Evolutionary conservation across 2,888 invertebrate genomes (phyloP), one percentile per base, ranked within the genome.

Genomic region (Caenorhabditis parvicauda): DNA sequence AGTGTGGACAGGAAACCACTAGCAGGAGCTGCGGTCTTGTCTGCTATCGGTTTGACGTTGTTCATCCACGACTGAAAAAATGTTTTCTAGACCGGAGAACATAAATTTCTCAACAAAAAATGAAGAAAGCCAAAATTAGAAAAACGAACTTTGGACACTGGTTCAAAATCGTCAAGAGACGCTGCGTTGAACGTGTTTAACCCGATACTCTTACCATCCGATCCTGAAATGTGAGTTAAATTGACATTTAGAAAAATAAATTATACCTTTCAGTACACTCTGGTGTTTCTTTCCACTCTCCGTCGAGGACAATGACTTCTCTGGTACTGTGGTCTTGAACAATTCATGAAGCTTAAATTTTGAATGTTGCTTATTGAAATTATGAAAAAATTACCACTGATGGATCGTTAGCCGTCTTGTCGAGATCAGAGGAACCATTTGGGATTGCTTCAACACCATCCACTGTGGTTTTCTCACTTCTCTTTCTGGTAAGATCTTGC

Each of bases 401-500:
- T n/a, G 9, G 12, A 38, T 1, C 7, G 25, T 14, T n/a, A 42
- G 24, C 17, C 9, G 6, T 14, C 35, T 41, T 50, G 50, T 50
- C 51, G 46, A 19, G 56, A 38, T 14, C 21, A 14, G 52, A 32
- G 0, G 57, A 51, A n/a, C n/a, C n/a, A n/a, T n/a, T n/a, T n/a
- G n/a, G n/a, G n/a, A n/a, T n/a, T n/a, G n/a, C n/a, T n/a, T n/a
- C n/a, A n/a, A n/a, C n/a, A n/a, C n/a, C n/a, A n/a, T n/a, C n/a
- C n/a, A n/a, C n/a, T n/a, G n/a, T n/a, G n/a, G n/a, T n/a, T 47
- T 54, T 43, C 42, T 39, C 49, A 6, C 55, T 50, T n/a, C 55
- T 35, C 7, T 52, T 58, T 12, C 63, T 25, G 7, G 63, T 63
- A n/a, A 63, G 35, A 49, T 63, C 63, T 1, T 49, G 39, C 62